Base-by-base conservation (phyloP, 1,140 invertebrate genomes). In the Calliphora vicina region DNA sequence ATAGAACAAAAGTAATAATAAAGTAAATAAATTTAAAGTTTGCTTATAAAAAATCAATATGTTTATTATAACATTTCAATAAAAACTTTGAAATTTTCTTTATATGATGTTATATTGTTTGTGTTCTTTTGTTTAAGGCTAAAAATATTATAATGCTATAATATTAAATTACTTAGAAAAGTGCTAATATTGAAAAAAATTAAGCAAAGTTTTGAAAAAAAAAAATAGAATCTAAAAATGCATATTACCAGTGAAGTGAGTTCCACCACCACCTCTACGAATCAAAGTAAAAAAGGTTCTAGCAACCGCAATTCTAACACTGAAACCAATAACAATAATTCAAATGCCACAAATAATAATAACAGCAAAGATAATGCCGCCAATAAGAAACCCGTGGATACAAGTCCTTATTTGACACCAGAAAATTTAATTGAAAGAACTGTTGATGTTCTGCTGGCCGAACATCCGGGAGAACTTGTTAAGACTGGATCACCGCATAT, bases 401-500 rank as follows among this genome's bases (percentile, higher is more conserved):
- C 91, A 9, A 92, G 91, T 86, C 92, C 93, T 78, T 93, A 93
- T 35, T 89, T 96, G 84, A 96, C 95, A n/a, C 95, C 96, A 17
- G 96, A 97, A 87, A 91, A 96, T 67, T 90, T 97, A 80, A 95
- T 96, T n/a, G 96, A 97, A 87, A 92, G 96, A 26, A 96, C 96
- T 0, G 91, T 97, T 84, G 96, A 96, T 86, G 94, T 95, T 10
- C 91, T 97, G 9, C 90, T 97, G 80, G 94, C 96, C 26, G 97
- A 99, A 89, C 97, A 98, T 92, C 96, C 95, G 10, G 97, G 97
- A 12, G 97, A 99, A 92, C 93, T 99, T 73, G 95, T 99, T 81
- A 94, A 97, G 87, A 99, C 98, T 72, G 98, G 97, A 67, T 96
- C 94, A 88, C 97, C 98, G 5, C 97, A 98, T 92, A 95, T 99